Conservation (phyloP, 2,113 vertebrate species). For the Lycaon pictus region DNA sequence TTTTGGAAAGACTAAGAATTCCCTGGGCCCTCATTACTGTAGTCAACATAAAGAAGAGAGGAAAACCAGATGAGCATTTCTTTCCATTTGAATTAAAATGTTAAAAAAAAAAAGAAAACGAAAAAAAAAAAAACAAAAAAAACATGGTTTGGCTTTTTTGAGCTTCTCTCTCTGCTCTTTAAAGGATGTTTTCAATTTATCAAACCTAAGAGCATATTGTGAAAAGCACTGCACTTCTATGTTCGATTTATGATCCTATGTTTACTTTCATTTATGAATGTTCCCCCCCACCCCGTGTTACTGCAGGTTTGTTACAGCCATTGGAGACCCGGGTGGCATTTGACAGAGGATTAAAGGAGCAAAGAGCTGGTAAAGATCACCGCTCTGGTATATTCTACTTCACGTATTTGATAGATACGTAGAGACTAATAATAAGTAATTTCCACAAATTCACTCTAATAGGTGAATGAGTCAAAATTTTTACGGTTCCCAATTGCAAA, state of each 20-base stretch:
- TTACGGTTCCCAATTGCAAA: neutral
- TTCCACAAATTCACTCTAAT: neutral
- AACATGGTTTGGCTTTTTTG: neutral
- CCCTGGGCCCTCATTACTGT: constrained; percentile 11
- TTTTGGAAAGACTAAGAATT: constrained; percentile 41
- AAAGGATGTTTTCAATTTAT: constrained; percentile 41
- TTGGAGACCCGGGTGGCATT: neutral
- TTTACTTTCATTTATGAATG: constrained; percentile 50
- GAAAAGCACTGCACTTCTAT: neutral
- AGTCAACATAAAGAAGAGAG: constrained; percentile 5
- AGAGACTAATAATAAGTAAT: neutral
- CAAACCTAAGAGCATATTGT: neutral
- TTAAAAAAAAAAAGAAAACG: neutral
- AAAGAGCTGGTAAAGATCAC: neutral
- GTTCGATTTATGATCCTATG: constrained; percentile 24
- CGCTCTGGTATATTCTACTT: neutral
- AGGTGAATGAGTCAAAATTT: neutral
- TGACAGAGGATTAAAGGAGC: neutral
- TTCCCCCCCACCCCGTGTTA: neutral
- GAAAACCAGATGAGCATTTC: neutral
- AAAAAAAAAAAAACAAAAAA: neutral
- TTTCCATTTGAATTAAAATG: constrained; percentile 39
- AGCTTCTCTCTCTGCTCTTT: constrained; percentile 48
- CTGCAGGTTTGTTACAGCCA: neutral
- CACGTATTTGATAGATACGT: neutral